Evolutionary conservation across 2,797 vertebrate species (phyloP).

Genomic region (Brotula barbata): DNA sequence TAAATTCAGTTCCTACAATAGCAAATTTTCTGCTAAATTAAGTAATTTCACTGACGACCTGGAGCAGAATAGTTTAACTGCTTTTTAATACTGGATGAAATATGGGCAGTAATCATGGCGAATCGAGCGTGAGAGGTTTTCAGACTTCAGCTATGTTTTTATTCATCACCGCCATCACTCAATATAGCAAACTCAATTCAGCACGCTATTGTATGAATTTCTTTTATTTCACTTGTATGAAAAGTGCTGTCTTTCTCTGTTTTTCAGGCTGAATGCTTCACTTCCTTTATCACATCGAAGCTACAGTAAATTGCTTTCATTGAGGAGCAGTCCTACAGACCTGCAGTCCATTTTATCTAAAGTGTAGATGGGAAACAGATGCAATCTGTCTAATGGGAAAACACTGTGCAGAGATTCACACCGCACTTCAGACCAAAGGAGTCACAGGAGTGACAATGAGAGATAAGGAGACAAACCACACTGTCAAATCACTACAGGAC

Average conservation of each 20-base stretch:
- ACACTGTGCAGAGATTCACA: conserved; percentile 25
- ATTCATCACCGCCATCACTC: neutral
- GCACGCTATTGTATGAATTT: no score
- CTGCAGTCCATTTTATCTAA: conserved; percentile 29
- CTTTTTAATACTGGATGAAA: no score
- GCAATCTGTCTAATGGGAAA: conserved; percentile 34
- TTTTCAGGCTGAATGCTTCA: neutral
- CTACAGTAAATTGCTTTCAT: conserved; percentile 14
- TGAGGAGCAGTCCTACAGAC: conserved; percentile 23
- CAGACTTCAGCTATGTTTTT: neutral
- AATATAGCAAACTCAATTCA: no score
- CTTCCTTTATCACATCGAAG: conserved; percentile 20
- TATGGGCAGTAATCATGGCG: no score
- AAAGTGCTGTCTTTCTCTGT: no score
- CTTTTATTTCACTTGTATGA: no score
- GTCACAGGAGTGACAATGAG: conserved; percentile 5
- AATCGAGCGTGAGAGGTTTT: neutral
- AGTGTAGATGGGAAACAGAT: conserved; percentile 29
- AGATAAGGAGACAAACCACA: conserved; percentile 11
- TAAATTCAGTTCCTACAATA: neutral
- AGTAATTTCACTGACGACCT: no score
- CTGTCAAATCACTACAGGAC: conserved; percentile 18
- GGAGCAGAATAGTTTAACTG: no score
- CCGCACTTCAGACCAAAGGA: conserved; percentile 4
- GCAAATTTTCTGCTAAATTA: neutral